These are phyloP conservation scores for Panthera uncia DNA, from an alignment of 2,113 vertebrate species.

Conservation along the genomic window DNA sequence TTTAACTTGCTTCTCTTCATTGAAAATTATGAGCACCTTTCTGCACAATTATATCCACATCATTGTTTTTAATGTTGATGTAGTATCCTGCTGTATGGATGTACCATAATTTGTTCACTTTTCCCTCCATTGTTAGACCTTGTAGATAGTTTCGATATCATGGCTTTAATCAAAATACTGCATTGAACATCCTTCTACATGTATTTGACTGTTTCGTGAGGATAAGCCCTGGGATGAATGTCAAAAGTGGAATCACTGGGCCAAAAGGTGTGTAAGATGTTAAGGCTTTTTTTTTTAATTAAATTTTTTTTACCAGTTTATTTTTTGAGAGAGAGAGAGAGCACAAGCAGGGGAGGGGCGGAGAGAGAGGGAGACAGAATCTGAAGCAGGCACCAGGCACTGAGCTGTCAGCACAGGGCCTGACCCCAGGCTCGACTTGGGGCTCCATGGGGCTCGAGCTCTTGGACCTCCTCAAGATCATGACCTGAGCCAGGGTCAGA, in stretches of 20 bases:
- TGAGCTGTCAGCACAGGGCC: no score
- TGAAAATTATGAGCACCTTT: background rate
- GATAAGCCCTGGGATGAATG: background rate
- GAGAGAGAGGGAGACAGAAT: no score
- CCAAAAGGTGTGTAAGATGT: background rate
- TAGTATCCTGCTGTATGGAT: background rate
- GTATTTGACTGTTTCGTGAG: background rate
- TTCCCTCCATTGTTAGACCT: background rate
- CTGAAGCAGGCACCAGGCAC: no score
- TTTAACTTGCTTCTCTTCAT: background rate
- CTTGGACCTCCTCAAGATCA: no score
- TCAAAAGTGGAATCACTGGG: background rate
- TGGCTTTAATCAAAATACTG: constrained; percentile 7
- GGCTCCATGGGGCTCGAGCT: no score
- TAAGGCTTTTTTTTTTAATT: background rate
- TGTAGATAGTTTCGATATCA: background rate
- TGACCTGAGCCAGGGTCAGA: no score
- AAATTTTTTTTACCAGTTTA: no score
- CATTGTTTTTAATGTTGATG: background rate
- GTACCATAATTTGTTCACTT: background rate
- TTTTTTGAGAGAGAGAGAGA: no score
- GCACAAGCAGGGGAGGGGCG: no score
- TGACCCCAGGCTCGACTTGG: no score
- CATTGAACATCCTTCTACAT: background rate
- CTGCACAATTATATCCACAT: background rate